These are phyloP conservation scores for Setophaga coronata DNA, from an alignment of 2,113 vertebrate species.

Conservation along the genomic window DNA sequence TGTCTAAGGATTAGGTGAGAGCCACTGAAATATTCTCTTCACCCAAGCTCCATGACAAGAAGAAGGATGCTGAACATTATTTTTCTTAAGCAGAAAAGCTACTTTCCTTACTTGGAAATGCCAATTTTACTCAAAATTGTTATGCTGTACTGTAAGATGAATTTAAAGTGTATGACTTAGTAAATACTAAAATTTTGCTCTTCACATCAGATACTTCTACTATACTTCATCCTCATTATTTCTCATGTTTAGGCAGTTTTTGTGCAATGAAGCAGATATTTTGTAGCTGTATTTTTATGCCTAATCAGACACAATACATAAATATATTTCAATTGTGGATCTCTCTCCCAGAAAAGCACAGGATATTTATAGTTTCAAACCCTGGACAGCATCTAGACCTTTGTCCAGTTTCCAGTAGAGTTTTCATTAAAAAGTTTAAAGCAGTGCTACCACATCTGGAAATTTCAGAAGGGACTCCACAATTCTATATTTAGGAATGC, in stretches of 20 bases:
- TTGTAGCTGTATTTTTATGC: neutral
- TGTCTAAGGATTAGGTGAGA: neutral
- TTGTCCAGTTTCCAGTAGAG: neutral
- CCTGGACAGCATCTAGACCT: neutral
- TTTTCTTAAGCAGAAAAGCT: neutral
- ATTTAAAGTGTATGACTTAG: neutral
- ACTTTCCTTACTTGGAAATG: neutral
- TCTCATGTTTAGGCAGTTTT: neutral
- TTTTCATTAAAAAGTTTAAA: neutral
- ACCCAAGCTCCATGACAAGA: neutral
- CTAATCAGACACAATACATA: neutral
- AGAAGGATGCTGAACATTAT: neutral
- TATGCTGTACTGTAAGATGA: neutral
- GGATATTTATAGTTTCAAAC: neutral
- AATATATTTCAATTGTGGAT: neutral
- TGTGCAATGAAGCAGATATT: neutral
- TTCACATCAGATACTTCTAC: neutral
- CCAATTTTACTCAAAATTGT: neutral
- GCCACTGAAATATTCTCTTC: neutral
- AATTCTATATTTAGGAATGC: neutral
- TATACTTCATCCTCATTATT: neutral
- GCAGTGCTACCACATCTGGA: neutral
- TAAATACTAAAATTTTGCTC: neutral
- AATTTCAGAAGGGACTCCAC: neutral
- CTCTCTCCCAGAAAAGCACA: neutral